A percentile compares a stretch with the other conserved stretches of the same genome.
These are phyloP conservation scores for Laspeyria flexula DNA, from an alignment of 2,888 invertebrate species.

Conservation along the genomic window DNA sequence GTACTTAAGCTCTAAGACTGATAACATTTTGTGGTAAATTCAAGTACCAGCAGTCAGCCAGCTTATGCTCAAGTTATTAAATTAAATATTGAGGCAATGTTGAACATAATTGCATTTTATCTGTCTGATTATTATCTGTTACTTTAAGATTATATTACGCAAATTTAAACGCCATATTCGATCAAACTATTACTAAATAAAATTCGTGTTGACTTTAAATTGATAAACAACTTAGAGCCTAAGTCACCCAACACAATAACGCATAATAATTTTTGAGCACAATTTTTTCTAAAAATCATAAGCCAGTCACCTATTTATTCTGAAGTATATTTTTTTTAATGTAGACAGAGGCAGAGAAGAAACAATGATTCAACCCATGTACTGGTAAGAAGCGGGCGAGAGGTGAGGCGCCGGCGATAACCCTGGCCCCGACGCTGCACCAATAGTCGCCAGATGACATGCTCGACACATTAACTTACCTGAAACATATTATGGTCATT, in stretches of 20 bases:
- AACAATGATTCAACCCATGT: conserved; percentile 88
- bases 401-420: conserved; percentile 92
- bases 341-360: conserved; percentile 30
- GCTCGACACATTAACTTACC: conserved; percentile 96
- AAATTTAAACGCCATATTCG: no score
- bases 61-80: no score
- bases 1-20: neutral
- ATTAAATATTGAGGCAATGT: no score
- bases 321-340: conserved; percentile 24
- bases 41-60: no score
- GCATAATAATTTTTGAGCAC: conserved; percentile 39
- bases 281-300: conserved; percentile 23
- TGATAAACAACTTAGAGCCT: no score
- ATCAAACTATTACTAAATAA: no score
- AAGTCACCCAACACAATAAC: neutral
- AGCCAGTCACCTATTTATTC: conserved; percentile 23
- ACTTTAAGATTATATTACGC: no score
- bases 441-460: conserved; percentile 95
- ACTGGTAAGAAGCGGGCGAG: conserved; percentile 93
- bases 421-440: conserved; percentile 88
- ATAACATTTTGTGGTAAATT: no score
- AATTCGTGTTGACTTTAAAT: no score
- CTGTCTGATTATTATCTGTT: no score
- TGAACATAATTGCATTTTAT: no score
- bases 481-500: conserved; percentile 53